Evolutionary conservation across 2,113 vertebrate species (phyloP).

Genomic region (Serilophus lunatus): DNA sequence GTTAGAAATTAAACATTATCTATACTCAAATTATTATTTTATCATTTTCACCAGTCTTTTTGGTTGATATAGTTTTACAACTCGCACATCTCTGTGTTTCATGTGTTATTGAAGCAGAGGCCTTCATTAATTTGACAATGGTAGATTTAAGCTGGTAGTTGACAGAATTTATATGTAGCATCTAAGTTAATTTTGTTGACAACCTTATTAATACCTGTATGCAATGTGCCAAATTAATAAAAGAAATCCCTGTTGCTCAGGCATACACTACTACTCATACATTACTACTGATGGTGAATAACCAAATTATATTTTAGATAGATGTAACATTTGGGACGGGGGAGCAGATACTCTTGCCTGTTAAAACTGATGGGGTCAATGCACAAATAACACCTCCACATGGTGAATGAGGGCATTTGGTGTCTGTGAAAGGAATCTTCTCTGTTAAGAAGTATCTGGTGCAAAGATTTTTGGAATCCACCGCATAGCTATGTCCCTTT

Average conservation of each 20-base stretch:
- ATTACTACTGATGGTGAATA: not conserved
- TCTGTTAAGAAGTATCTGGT: not conserved
- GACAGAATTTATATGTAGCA: not conserved
- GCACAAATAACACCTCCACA: not conserved
- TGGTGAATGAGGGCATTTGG: not conserved
- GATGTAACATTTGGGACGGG: not conserved
- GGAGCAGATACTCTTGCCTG: not conserved
- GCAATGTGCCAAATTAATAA: not conserved
- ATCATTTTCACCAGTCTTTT: not conserved
- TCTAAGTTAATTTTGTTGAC: not conserved
- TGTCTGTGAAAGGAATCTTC: not conserved
- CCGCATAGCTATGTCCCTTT: not conserved
- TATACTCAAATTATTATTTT: not conserved
- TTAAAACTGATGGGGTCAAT: not conserved
- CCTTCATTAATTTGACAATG: not conserved
- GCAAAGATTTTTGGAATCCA: not conserved
- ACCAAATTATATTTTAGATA: not conserved
- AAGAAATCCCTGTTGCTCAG: not conserved
- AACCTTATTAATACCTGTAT: not conserved
- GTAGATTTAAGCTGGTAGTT: not conserved
- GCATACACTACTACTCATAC: accelerated
- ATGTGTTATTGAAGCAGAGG: not conserved
- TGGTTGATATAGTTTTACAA: not conserved
- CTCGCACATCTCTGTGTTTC: not conserved
- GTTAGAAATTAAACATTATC: not conserved